Evolutionary conservation across 1,140 invertebrate genomes (phyloP).

Genomic region (Leptestheria dahalacensis): DNA sequence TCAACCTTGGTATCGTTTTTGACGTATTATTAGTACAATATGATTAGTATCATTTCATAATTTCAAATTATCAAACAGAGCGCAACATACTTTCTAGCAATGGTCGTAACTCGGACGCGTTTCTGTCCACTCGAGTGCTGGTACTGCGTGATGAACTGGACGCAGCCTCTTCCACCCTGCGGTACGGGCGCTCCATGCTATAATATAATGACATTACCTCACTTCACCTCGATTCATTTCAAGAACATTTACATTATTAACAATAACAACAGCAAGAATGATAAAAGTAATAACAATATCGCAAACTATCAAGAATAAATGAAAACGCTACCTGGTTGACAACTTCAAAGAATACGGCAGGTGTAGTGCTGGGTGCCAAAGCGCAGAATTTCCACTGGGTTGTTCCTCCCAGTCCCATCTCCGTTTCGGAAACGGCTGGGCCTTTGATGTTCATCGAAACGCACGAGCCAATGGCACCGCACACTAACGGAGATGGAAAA

Average conservation of each 20-base stretch:
- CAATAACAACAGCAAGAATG: background rate
- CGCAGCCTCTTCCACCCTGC: constrained; percentile 85
- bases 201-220: too few species aligned
- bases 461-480: constrained; percentile 91
- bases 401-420: constrained; percentile 92
- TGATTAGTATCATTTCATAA: constrained; percentile 3
- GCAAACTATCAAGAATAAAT: constrained; percentile 3
- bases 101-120: constrained; percentile 87
- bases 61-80: background rate
- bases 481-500: constrained; percentile 38
- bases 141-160: constrained; percentile 98
- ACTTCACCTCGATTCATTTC: too few species aligned
- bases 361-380: constrained; percentile 78
- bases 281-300: background rate
- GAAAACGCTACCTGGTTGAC: constrained; percentile 54
- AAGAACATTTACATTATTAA: constrained; percentile 10
- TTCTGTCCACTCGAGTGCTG: constrained; percentile 94
- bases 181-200: constrained; percentile 86
- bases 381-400: constrained; percentile 98
- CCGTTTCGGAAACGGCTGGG: constrained; percentile 82
- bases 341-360: constrained; percentile 93
- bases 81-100: constrained; percentile 71
- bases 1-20: background rate
- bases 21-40: background rate
- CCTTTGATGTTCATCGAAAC: constrained; percentile 83